Base-by-base conservation (phyloP, 2,797 vertebrate species). In the Anableps anableps region DNA sequence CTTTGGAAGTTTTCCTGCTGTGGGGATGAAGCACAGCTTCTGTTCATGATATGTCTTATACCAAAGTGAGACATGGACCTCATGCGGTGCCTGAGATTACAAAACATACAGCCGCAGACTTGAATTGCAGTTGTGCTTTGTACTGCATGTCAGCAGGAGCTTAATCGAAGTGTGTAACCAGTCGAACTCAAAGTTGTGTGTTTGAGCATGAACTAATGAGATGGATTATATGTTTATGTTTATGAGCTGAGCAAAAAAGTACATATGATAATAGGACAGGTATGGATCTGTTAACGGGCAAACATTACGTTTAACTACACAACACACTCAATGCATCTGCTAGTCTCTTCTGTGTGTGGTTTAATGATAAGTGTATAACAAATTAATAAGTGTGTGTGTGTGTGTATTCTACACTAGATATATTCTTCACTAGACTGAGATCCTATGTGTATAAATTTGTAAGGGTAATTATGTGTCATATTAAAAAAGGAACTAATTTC, bases 131-230 rank as follows among this genome's bases (percentile, higher is more conserved):
- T 86, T 81, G 43, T 23, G 83, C 86, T 94, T 90, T 91, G 89
- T 88, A 86, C 80, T 50, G 73, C 85, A 78, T 86, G 91, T 82
- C 93, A 93, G 94, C 93, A 82, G 88, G 94, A 72, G 93, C 88
- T 92, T 94, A 94, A 95, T 94, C 91, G 86, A 93, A 93, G 88
- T 82, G 89, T 92, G 91, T 89, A 90, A 90, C 92, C 75, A 50
- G 89, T 92, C 84, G 74, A 85, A 91, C 91, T 89, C 88, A 92
- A 80, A 80, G 50, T 17, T 85, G 78, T 87, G 80, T 85, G 58
- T 48, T 51, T 86, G 75, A 43, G 72, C 77, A 53, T 68, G 45
- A 79, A 72, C 70, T 53, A 74, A 76, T 82, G 77, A 75, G 76
- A 89, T 84, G 75, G 31, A 76, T 47, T 17, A 23, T 92, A 71